Evolutionary conservation across 1,140 invertebrate genomes (phyloP).

Genomic region (Meteorus sp.): DNA sequence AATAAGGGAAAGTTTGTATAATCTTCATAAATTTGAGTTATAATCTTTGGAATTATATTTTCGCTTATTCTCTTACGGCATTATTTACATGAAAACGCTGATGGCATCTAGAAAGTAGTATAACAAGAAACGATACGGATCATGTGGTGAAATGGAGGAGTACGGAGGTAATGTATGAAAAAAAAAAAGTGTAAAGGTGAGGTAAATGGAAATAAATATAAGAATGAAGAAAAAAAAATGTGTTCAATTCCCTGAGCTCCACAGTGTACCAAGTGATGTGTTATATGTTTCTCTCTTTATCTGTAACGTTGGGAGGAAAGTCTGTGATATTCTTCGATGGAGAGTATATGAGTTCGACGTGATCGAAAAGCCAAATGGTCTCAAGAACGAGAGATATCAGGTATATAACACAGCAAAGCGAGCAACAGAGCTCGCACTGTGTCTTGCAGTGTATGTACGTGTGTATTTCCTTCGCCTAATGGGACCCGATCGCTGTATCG

Average conservation of each 20-base stretch:
- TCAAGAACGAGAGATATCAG: not conserved
- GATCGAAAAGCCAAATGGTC: constrained; percentile 50
- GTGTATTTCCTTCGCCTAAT: no score
- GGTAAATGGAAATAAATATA: not conserved
- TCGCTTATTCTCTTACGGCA: no score
- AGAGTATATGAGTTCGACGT: constrained; percentile 36
- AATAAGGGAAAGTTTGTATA: no score
- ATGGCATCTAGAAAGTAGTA: constrained; percentile 13
- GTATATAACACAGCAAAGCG: no score
- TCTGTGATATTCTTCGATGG: constrained; percentile 16
- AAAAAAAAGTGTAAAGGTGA: not conserved
- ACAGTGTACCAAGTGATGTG: constrained; percentile 19
- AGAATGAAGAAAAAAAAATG: constrained; percentile 2
- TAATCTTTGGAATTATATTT: no score
- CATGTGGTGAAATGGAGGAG: not conserved
- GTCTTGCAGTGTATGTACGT: no score
- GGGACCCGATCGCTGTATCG: constrained; percentile 54
- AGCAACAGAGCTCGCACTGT: no score
- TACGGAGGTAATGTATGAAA: not conserved
- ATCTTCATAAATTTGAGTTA: no score
- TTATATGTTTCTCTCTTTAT: no score
- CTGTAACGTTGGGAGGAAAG: constrained; percentile 3
- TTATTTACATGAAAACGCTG: no score
- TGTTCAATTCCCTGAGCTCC: not conserved
- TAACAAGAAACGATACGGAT: constrained; percentile 10